Base-by-base conservation (phyloP, 2,888 invertebrate species). In the Beris morrisii region DNA sequence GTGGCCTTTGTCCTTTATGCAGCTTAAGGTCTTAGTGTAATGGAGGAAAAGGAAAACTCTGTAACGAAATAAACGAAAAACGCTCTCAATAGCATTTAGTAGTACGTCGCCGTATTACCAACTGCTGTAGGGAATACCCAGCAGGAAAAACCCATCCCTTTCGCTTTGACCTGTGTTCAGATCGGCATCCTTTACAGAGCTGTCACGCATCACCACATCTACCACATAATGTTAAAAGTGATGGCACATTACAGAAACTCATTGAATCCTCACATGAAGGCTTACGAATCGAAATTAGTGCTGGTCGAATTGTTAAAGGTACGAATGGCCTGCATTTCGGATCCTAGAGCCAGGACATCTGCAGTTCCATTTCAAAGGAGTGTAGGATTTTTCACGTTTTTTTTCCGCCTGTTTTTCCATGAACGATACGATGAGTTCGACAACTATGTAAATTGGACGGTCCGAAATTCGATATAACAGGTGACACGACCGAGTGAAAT, bases 281-380 rank as follows among this genome's bases (percentile, higher is more conserved):
- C 54, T 28, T 31, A 56, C 43, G 43, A 56, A 56, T 56, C 15
- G 43, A 28, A n/a, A 56, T 56, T 56, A 30, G 43, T 43, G 43
- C 32, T 43, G 56, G 56, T 5, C 13, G 43, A 56, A 13, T 43
- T 32, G 13, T 56, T 12, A 56, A 56, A 56, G 4, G 56, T 7
- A n/a, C 56, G 15, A 32, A 38, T 43, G 22, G 38, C 43, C 5
- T 15, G 9, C 38, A 6, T 43, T 56, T 9, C 5, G 38, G 38
- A 31, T 38, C 43, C n/a, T 43, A 43, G 13, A 13, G 6, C 56
- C 56, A 22, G 56, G 56, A 56, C n/a, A 56, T 56, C 43, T 56
- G 43, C 56, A 12, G n/a, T 32, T 15, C 43, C n/a, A 56, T 15
- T 43, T n/a, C 38, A 9, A 7, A 38, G 9, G 38, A 9, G 38